These are phyloP conservation scores for Myotis brandtii DNA, from an alignment of 2,113 vertebrate genomes.

Conservation along the genomic window DNA sequence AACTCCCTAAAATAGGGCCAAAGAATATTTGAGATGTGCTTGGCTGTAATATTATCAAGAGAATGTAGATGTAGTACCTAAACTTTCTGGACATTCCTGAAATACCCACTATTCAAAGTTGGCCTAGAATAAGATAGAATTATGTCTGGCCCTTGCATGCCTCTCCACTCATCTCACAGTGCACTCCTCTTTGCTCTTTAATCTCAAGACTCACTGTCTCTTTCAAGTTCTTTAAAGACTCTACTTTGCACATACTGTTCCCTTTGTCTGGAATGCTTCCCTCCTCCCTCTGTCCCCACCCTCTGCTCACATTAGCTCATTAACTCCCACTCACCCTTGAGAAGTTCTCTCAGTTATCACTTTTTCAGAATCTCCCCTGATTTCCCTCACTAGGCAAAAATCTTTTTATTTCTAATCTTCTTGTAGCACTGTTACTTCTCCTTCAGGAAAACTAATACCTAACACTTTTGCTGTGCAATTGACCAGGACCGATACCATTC, in stretches of 20 bases:
- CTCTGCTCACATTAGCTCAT: neutral
- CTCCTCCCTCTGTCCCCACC: neutral
- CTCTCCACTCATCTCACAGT: neutral
- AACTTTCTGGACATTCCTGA: neutral
- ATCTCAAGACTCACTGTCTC: neutral
- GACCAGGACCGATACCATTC: neutral
- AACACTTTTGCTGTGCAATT: neutral
- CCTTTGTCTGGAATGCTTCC: neutral
- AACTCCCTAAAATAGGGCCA: neutral
- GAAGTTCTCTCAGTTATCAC: neutral
- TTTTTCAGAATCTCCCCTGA: neutral
- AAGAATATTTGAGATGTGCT: neutral
- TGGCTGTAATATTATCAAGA: neutral
- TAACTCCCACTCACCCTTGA: neutral
- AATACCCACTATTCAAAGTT: neutral
- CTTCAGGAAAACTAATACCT: neutral
- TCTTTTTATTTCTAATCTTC: neutral
- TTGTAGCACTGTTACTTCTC: neutral
- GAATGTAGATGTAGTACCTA: neutral
- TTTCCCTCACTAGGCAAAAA: neutral
- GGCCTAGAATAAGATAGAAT: neutral
- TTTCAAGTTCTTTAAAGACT: neutral
- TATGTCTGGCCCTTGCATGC: neutral
- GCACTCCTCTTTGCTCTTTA: neutral
- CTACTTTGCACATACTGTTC: neutral